Conservation (phyloP, 2,888 invertebrate genomes). For the Trypoxylon attenuatum region DNA sequence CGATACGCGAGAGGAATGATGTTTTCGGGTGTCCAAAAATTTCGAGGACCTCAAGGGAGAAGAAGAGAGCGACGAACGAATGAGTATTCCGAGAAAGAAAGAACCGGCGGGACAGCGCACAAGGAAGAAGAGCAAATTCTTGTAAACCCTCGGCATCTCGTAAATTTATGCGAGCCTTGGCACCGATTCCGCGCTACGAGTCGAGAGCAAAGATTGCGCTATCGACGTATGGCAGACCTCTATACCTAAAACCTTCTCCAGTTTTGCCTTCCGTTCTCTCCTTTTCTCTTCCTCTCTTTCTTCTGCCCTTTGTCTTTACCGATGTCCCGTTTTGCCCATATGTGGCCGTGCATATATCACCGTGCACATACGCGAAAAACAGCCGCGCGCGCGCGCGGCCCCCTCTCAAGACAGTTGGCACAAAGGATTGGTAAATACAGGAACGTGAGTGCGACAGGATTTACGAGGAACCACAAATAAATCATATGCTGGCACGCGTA, state of each 20-base stretch:
- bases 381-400: background rate
- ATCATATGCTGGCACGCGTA: conserved; percentile 26
- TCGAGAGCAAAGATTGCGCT: conserved; percentile 59
- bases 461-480: conserved; percentile 39
- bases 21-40: conserved; percentile 5
- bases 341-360: background rate
- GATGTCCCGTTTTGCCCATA: too few species aligned
- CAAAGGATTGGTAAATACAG: conserved; percentile 12
- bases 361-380: conserved; percentile 13
- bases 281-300: background rate
- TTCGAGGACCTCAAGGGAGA: conserved; percentile 18
- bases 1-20: conserved; percentile 31
- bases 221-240: conserved; percentile 49
- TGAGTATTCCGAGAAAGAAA: background rate
- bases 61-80: conserved; percentile 3
- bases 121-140: conserved; percentile 18
- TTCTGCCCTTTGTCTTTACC: too few species aligned
- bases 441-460: conserved; percentile 15
- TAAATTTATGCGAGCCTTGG: conserved; percentile 67
- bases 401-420: conserved; percentile 16
- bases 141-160: conserved; percentile 43
- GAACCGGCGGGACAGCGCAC: background rate
- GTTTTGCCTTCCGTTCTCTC: background rate
- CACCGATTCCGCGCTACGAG: conserved; percentile 56
- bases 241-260: conserved; percentile 16